Conservation (phyloP, 2,113 vertebrate species). For the Scomber japonicus region DNA sequence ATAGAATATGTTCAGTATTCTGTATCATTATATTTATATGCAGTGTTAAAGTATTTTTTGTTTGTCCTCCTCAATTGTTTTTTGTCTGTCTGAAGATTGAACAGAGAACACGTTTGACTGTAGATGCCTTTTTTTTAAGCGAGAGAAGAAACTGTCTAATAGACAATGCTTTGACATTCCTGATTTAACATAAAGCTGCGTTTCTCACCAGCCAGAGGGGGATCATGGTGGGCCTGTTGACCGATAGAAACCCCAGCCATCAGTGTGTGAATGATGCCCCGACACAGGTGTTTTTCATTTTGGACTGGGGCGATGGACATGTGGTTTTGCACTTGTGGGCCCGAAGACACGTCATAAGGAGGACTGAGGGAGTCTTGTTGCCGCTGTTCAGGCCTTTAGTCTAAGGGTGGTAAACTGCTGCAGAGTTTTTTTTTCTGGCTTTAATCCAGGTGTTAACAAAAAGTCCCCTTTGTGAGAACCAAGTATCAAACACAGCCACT, state of each 20-base stretch:
- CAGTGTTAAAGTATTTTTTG: conserved; percentile 76
- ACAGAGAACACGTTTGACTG: conserved; percentile 52
- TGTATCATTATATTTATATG: conserved; percentile 82
- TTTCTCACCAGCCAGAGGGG: conserved; percentile 46
- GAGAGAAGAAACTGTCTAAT: conserved; percentile 35
- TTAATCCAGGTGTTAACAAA: background rate
- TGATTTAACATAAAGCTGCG: conserved; percentile 53
- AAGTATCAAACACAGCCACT: background rate
- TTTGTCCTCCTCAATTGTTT: conserved; percentile 56
- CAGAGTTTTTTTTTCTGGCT: conserved; percentile 11
- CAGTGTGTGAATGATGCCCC: conserved; percentile 46
- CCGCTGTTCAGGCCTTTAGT: conserved; percentile 44
- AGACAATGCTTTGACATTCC: conserved; percentile 79
- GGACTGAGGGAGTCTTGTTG: conserved; percentile 35
- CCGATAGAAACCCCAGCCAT: conserved; percentile 41
- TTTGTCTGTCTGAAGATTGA: conserved; percentile 49
- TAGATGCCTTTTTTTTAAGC: conserved; percentile 49
- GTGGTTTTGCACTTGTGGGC: conserved; percentile 63
- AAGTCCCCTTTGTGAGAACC: background rate
- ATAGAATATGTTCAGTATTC: conserved; percentile 81
- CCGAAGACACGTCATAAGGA: conserved; percentile 48
- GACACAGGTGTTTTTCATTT: conserved; percentile 63
- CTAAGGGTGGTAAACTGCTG: conserved; percentile 10
- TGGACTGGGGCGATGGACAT: conserved; percentile 39
- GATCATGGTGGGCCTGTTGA: conserved; percentile 33